Conservation (phyloP, 64 coral and sea anemone genomes). For the Acropora tenuis region DNA sequence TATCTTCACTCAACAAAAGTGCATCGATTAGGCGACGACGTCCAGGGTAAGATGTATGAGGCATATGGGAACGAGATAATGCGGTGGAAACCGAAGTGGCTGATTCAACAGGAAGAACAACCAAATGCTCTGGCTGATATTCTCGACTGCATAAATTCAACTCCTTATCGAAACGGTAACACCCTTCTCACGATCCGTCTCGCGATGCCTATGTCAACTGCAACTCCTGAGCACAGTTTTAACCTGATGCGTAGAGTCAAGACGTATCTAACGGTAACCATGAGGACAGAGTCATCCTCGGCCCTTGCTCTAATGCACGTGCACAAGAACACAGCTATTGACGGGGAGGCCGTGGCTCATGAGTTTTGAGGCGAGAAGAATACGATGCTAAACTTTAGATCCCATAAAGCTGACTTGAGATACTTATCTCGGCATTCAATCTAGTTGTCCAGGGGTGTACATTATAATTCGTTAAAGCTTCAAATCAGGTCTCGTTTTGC, state of each 20-base stretch:
- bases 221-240: conserved; percentile 45
- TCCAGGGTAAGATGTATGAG: conserved; percentile 74
- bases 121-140: conserved; percentile 31
- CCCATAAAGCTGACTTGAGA: no score
- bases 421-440: no score
- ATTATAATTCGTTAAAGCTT: no score
- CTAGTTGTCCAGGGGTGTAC: no score
- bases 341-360: no score
- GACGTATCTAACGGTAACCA: conserved; percentile 33
- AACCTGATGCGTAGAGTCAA: conserved; percentile 61
- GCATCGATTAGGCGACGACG: conserved; percentile 65
- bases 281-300: conserved; percentile 32
- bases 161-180: conserved; percentile 42
- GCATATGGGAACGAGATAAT: conserved; percentile 40
- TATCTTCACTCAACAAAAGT: conserved; percentile 80
- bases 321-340: neutral
- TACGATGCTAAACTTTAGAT: no score
- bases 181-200: conserved; percentile 44
- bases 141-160: neutral
- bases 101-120: conserved; percentile 22
- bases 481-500: no score
- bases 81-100: neutral
- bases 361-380: no score
- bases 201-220: conserved; percentile 41
- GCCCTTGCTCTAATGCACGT: conserved; percentile 45